Conservation (phyloP, 2,888 invertebrate genomes). For the Asteroscopus sphinx region DNA sequence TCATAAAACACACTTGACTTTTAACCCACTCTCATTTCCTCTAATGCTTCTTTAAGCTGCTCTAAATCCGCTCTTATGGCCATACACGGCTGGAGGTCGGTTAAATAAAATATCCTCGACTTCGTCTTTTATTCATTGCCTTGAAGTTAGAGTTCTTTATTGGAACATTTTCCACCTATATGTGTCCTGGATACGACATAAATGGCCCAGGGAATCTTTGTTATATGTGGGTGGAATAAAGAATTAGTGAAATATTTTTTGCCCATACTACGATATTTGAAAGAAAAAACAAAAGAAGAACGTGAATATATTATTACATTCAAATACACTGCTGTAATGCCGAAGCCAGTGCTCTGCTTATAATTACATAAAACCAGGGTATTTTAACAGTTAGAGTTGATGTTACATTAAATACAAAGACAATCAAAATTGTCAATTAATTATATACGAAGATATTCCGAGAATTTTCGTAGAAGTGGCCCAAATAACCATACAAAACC, state of each 20-base stretch:
- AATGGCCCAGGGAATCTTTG: conserved; percentile 18
- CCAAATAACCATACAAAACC: conserved; percentile 11
- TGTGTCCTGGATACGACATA: conserved; percentile 14
- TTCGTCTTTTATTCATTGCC: conserved; percentile 56
- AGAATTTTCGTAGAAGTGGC: no score
- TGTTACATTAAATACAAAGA: conserved; percentile 1
- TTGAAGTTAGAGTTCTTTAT: conserved; percentile 50
- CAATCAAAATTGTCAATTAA: no score
- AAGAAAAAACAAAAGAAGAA: not conserved
- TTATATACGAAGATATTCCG: no score
- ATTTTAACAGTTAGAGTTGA: not conserved
- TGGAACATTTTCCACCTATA: conserved; percentile 43
- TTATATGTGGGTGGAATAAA: conserved; percentile 2
- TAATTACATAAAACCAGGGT: not conserved
- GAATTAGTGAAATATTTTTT: conserved; percentile 1
- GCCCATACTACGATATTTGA: not conserved
- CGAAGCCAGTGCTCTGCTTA: no score
- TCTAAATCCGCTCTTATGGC: conserved; percentile 40
- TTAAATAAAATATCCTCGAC: conserved; percentile 51
- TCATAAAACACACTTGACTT: conserved; percentile 38
- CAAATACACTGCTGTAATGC: no score
- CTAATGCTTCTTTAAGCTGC: conserved; percentile 23
- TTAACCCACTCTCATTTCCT: conserved; percentile 26
- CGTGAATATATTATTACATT: no score
- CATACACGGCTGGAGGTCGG: conserved; percentile 30